Conservation (phyloP, 1,140 invertebrate genomes). For the Drosophila nannoptera region DNA sequence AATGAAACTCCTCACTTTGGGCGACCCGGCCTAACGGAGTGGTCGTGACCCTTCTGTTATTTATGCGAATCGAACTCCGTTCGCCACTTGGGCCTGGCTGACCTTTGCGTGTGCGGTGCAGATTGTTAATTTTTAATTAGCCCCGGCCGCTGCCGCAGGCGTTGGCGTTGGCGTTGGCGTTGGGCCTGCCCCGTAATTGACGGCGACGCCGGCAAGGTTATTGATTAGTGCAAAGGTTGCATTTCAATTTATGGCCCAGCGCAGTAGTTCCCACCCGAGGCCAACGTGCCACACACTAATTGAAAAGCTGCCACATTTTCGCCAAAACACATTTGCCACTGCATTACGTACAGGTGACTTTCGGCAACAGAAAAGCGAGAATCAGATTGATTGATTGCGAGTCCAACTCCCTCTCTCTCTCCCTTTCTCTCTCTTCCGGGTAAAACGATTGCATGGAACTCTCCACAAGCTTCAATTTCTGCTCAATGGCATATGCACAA, state of each 20-base stretch:
- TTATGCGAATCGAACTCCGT: constrained; percentile 56
- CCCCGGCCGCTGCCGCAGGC: too few relatives aligned
- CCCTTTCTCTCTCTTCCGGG: background rate
- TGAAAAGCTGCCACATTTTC: background rate
- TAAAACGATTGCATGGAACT: too few relatives aligned
- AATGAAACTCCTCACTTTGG: background rate
- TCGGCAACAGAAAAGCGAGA: constrained; percentile 32
- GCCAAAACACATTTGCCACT: constrained; percentile 14
- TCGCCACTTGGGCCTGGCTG: constrained; percentile 25
- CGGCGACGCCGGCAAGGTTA: constrained; percentile 40
- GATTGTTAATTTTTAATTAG: constrained; percentile 75
- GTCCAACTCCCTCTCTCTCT: constrained; percentile 13
- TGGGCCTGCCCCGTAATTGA: constrained; percentile 41
- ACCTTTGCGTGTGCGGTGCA: constrained; percentile 65
- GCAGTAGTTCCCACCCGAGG: constrained; percentile 12
- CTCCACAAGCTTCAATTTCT: constrained; percentile 10
- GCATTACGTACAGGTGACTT: constrained; percentile 15
- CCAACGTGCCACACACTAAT: constrained; percentile 16
- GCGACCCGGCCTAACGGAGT: background rate
- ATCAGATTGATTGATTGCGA: constrained; percentile 64
- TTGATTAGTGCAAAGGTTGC: constrained; percentile 62
- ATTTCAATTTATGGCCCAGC: constrained; percentile 63
- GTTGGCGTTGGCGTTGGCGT: constrained; percentile 5
- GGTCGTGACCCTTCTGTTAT: constrained; percentile 21
- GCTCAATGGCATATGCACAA: constrained; percentile 46